Percentiles rank a stretch among this genome's conserved stretches.
Conservation (phyloP, 2,888 invertebrate species). For the Dryobota labecula region DNA sequence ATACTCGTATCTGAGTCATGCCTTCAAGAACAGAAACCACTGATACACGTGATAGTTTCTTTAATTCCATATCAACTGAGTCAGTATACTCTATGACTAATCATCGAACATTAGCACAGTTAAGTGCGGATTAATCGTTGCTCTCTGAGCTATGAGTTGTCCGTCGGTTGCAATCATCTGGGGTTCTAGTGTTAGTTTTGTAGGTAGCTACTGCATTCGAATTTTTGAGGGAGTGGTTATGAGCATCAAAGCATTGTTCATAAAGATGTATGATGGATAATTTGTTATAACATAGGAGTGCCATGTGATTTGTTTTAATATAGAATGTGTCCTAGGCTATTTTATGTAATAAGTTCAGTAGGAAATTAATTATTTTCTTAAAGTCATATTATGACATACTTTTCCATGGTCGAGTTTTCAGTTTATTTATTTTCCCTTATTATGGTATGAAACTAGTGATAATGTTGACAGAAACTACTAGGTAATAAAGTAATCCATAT, state of each 20-base stretch:
- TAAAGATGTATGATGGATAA: not conserved
- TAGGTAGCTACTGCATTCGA: not conserved
- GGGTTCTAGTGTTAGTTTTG: not conserved
- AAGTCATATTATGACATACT: too few species aligned
- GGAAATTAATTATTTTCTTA: not conserved
- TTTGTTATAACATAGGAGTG: not conserved
- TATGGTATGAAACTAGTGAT: not conserved
- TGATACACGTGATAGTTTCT: constrained; percentile 23
- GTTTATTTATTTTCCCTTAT: not conserved
- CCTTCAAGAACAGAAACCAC: constrained; percentile 1
- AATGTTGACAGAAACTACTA: not conserved
- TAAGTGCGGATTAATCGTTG: constrained; percentile 33
- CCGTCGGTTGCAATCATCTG: constrained; percentile 20
- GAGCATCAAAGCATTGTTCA: too few species aligned
- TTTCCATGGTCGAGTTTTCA: not conserved
- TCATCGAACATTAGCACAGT: constrained; percentile 9
- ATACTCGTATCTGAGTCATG: constrained; percentile 40
- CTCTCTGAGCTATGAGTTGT: constrained; percentile 31
- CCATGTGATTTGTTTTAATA: not conserved
- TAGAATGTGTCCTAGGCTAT: not conserved
- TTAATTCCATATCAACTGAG: constrained; percentile 22
- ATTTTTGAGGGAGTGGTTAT: not conserved
- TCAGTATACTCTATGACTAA: constrained; percentile 36
- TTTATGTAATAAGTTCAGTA: not conserved
- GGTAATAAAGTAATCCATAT: not conserved